Base-by-base conservation (phyloP, 2,888 invertebrate species). In the Toxonevra muliebris region DNA sequence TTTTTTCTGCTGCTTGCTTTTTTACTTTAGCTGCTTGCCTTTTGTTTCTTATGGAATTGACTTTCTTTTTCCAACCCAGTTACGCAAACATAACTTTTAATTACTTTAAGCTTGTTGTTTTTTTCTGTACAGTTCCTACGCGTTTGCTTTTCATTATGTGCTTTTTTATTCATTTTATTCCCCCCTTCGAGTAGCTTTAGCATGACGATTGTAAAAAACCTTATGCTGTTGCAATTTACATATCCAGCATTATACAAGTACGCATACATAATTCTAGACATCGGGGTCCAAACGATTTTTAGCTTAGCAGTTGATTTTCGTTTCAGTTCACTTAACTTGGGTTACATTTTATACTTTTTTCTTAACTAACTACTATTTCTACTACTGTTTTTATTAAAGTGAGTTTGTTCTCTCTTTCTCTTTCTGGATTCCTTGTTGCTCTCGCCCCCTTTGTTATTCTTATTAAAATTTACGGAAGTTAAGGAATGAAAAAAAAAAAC, bases 11-110 rank as follows among this genome's bases (percentile, higher is more conserved):
- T 19, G 30, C 43, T 17, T 59, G 42, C 59, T 65, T 59, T 59
- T 65, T 65, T 42, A 20, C 65, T 65, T 65, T 58, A 8, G 54
- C 19, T 15, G 54, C 4, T 17, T 15, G 11, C n/a, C 54, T 2
- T 11, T 40, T 57, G 13, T 7, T 50, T 13, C 50, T 57, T 62
- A 30, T 13, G 17, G 11, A 10, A 19, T 17, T 53, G 2, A 30
- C 13, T 63, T 54, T 43, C 4, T 20, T 53, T 61, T 57, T 58
- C 15, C 60, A 54, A 54, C 20, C 60, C 64, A 20, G 52, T 61
- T 48, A 59, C 52, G 64, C 61, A 69, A 69, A 66, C 66, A 64
- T 61, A 66, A 66, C 66, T 66, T 69, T 69, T 69, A 69, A 69
- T 69, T 69, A 69, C 63, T 64, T 66, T 55, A 50, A 65, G 58